These are phyloP conservation scores for Callionymus lyra DNA, from an alignment of 2,113 vertebrate species.

Conservation along the genomic window DNA sequence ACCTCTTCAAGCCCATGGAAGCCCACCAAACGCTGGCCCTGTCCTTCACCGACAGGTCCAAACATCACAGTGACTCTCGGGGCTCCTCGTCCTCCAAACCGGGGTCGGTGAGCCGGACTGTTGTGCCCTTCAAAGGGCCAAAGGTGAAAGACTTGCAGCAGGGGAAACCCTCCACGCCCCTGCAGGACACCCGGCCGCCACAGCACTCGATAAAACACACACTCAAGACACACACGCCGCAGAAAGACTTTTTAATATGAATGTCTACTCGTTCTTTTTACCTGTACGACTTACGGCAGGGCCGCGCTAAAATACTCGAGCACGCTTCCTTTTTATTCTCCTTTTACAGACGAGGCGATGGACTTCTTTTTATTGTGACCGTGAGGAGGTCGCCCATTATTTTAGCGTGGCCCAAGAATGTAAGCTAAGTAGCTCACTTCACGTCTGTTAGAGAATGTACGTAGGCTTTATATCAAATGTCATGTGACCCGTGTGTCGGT, in stretches of 20 bases:
- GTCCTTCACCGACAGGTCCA: slow-evolving; percentile 49
- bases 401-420: slow-evolving; percentile 55
- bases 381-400: slow-evolving; percentile 26
- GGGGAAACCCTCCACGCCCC: slow-evolving; percentile 57
- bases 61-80: slow-evolving; percentile 49
- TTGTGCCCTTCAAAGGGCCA: slow-evolving; percentile 64
- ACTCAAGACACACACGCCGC: slow-evolving; percentile 75
- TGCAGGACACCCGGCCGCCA: slow-evolving; percentile 70
- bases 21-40: slow-evolving; percentile 48
- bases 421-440: slow-evolving; percentile 61
- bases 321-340: slow-evolving; percentile 24
- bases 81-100: slow-evolving; percentile 39
- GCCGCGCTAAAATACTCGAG: slow-evolving; percentile 61
- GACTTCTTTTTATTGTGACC: not conserved
- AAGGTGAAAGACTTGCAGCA: slow-evolving; percentile 67
- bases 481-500: slow-evolving; percentile 55
- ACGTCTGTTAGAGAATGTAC: slow-evolving; percentile 57
- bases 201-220: slow-evolving; percentile 52
- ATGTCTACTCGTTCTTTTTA: slow-evolving; percentile 67
- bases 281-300: slow-evolving; percentile 63
- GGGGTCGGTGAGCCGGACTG: slow-evolving; percentile 46
- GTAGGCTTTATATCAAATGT: slow-evolving; percentile 53
- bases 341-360: not conserved
- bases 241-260: slow-evolving; percentile 82
- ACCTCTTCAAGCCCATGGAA: slow-evolving; percentile 62